Evolutionary conservation across 2,888 invertebrate species (phyloP), one percentile per base, ranked within the genome.

Genomic region (Leucophenga montana): DNA sequence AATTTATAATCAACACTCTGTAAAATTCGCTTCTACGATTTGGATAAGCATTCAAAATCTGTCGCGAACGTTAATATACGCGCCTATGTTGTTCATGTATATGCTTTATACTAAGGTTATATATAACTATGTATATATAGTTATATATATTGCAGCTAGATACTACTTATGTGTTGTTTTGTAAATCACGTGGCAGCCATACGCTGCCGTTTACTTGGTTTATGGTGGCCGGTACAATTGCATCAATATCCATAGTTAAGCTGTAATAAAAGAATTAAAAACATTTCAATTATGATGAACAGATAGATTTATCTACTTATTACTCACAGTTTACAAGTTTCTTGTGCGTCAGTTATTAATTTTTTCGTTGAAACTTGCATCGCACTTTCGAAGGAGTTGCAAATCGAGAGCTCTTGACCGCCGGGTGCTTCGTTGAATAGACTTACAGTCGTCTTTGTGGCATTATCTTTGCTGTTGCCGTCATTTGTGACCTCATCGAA

Each of bases 271-370:
- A 50, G 16, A 50, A 50, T 3, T 27, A 27, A 50, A 13, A 39
- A 39, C 16, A 16, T 48, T 50, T 16, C 1, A 50, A 11, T 50
- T 4, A 13, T 11, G 13, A 50, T 11, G 11, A n/a, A 50, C 5
- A 18, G 1, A 50, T 11, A 50, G 16, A 50, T 50, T 50, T 50
- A 50, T 50, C 18, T 50, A 39, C 39, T 5, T 14, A 14, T 33
- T 46, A 78, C 79, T 18, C 16, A 80, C 80, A 72, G 39, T 20
- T 73, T 33, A 5, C 11, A 62, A 5, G 68, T 71, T 4, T n/a
- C 8, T 39, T 75, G 22, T 3, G 84, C 73, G 33, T 70, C 33
- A 0, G 54, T 48, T 33, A 82, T 74, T 6, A 75, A 9, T 16
- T 54, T 71, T 14, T 54, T n/a, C 1, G 78, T 73, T 8, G 62